These are phyloP conservation scores for Raja brachyura DNA, from an alignment of 2,113 vertebrate genomes.

Conservation along the genomic window DNA sequence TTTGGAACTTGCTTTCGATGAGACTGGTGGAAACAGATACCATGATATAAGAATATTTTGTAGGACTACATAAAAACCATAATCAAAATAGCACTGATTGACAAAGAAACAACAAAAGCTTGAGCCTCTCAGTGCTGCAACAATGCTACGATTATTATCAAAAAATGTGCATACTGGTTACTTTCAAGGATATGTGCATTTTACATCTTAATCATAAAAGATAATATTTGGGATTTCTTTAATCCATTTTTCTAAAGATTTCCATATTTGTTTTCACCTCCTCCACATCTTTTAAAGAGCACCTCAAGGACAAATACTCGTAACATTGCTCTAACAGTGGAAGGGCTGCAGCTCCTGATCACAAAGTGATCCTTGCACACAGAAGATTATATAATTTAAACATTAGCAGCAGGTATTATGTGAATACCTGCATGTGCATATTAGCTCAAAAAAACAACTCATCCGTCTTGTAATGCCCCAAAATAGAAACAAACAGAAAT, in stretches of 20 bases:
- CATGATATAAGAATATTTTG: too few relatives aligned
- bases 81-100: too few relatives aligned
- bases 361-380: neutral
- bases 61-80: too few relatives aligned
- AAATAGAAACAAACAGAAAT: neutral
- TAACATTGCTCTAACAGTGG: neutral
- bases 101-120: too few relatives aligned
- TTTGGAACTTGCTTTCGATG: too few relatives aligned
- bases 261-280: neutral
- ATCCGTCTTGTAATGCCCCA: neutral
- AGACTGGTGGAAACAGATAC: too few relatives aligned
- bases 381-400: neutral
- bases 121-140: too few relatives aligned
- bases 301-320: neutral
- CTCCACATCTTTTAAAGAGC: neutral
- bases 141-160: neutral
- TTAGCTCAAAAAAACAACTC: neutral
- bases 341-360: neutral
- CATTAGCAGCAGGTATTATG: neutral
- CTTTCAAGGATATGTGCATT: neutral
- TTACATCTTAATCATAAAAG: neutral
- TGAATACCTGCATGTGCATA: neutral
- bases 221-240: neutral
- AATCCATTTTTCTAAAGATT: neutral
- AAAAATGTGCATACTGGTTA: neutral